A percentile compares a stretch with the other conserved stretches of the same genome.
Evolutionary conservation across 2,888 invertebrate species (phyloP).

Genomic region (Drosophila tanythrix): DNA sequence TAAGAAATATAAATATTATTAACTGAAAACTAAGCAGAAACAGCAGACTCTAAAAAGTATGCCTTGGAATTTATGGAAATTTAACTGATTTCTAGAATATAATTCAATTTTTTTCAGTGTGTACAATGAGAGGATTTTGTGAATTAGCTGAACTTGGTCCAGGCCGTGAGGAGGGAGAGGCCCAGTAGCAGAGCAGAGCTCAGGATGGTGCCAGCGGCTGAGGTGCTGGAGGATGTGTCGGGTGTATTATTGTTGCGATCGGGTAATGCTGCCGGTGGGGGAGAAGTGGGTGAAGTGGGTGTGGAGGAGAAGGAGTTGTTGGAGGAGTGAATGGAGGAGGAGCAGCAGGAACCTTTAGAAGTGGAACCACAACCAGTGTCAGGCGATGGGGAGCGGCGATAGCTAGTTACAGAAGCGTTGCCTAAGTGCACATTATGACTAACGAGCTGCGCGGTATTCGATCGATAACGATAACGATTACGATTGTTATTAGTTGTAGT

Average conservation of each 20-base stretch:
- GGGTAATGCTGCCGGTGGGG: background rate
- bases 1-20: background rate
- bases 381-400: constrained; percentile 59
- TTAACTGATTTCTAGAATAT: background rate
- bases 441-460: constrained; percentile 70
- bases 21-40: background rate
- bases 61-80: background rate
- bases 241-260: constrained; percentile 49
- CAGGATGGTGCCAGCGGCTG: constrained; percentile 85
- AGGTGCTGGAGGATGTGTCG: constrained; percentile 43
- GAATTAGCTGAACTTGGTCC: constrained; percentile 69
- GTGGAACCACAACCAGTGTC: constrained; percentile 71
- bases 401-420: constrained; percentile 71
- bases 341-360: constrained; percentile 57
- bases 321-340: constrained; percentile 7
- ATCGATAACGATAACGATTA: constrained; percentile 71
- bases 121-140: background rate
- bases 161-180: constrained; percentile 82
- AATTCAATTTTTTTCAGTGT: background rate
- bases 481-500: constrained; percentile 26
- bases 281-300: constrained; percentile 15
- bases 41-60: background rate
- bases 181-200: constrained; percentile 82
- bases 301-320: constrained; percentile 19
- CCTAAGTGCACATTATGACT: constrained; percentile 80